Evolutionary conservation across 2,888 invertebrate species (phyloP).

Genomic region (Drosophila kokeensis): DNA sequence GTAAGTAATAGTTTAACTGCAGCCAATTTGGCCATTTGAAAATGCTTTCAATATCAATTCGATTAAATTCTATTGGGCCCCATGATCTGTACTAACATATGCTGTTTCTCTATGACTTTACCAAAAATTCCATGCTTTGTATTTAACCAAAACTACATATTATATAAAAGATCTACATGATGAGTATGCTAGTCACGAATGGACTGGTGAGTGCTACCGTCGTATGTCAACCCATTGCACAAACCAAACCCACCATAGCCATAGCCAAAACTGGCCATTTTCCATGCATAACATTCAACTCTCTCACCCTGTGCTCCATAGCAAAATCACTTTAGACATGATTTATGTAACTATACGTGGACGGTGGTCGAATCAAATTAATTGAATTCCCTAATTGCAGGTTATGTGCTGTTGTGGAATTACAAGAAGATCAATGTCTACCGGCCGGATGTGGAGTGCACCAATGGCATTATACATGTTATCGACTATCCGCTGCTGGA

Average conservation of each 20-base stretch:
- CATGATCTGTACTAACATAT: slow-evolving; percentile 65
- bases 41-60: slow-evolving; percentile 43
- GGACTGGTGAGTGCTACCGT: slow-evolving; percentile 84
- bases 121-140: slow-evolving; percentile 53
- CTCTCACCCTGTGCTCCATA: slow-evolving; percentile 21
- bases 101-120: slow-evolving; percentile 67
- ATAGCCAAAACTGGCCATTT: slow-evolving; percentile 20
- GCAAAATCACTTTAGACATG: slow-evolving; percentile 12
- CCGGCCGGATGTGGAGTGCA: slow-evolving; percentile 97
- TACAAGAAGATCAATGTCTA: slow-evolving; percentile 93
- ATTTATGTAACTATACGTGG: neutral
- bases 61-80: slow-evolving; percentile 59
- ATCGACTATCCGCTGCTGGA: slow-evolving; percentile 94
- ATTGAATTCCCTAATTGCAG: slow-evolving; percentile 85
- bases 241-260: slow-evolving; percentile 52
- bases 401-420: slow-evolving; percentile 94
- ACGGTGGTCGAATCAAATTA: neutral
- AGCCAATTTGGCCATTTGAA: slow-evolving; percentile 16
- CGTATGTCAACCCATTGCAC: slow-evolving; percentile 68
- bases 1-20: slow-evolving; percentile 86
- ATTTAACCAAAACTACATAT: slow-evolving; percentile 50
- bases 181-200: slow-evolving; percentile 84
- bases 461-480: slow-evolving; percentile 97
- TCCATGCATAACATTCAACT: slow-evolving; percentile 38
- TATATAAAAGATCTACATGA: slow-evolving; percentile 83